Evolutionary conservation across 2,888 invertebrate genomes (phyloP).

Genomic region (Ormia ochracea): DNA sequence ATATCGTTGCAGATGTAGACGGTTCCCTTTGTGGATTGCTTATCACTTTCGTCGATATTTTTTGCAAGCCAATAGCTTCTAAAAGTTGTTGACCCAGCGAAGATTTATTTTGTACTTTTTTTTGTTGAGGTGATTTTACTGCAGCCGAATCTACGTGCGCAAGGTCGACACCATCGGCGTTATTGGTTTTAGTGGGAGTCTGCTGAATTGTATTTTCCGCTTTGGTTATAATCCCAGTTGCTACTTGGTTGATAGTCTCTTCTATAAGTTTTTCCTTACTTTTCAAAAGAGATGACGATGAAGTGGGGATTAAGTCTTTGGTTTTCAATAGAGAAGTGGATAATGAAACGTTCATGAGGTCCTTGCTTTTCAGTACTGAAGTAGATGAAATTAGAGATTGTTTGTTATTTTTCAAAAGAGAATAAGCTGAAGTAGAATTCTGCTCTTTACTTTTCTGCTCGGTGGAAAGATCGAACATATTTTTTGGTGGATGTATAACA

Average conservation of each 20-base stretch:
- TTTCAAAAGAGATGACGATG: not conserved
- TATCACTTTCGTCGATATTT: slow-evolving; percentile 52
- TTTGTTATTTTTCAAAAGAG: slow-evolving; percentile 18
- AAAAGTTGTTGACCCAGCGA: slow-evolving; percentile 71
- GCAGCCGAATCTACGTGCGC: not conserved
- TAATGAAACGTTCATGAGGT: not conserved
- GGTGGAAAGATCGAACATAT: slow-evolving; percentile 32
- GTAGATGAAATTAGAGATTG: not conserved
- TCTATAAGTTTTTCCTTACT: slow-evolving; percentile 21
- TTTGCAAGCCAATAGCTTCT: slow-evolving; percentile 71
- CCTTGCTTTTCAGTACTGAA: not conserved
- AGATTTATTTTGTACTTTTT: slow-evolving; percentile 49
- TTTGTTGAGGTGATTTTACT: slow-evolving; percentile 3
- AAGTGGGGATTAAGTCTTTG: not conserved
- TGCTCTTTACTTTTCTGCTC: slow-evolving; percentile 12
- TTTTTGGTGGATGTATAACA: slow-evolving; percentile 64
- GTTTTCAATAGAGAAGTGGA: not conserved
- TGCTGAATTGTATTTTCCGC: not conserved
- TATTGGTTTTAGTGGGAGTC: not conserved
- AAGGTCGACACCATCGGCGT: not conserved
- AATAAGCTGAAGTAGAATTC: not conserved
- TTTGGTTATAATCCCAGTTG: not conserved
- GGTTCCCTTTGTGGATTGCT: slow-evolving; percentile 39
- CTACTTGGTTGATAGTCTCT: slow-evolving; percentile 24
- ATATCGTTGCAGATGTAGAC: slow-evolving; percentile 5